Base-by-base conservation (phyloP, 2,888 invertebrate species). In the Baronia brevicornis region DNA sequence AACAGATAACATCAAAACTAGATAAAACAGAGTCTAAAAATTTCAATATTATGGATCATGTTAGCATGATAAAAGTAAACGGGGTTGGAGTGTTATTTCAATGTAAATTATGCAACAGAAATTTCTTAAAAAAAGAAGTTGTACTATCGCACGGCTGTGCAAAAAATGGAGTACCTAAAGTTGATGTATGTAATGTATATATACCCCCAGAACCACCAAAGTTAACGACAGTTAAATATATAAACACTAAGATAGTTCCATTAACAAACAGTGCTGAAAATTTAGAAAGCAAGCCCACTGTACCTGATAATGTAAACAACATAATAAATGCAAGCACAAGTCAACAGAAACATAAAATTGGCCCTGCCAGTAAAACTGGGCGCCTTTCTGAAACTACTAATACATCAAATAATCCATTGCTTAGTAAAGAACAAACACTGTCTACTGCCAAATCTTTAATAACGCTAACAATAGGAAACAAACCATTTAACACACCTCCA, bases 1-100 rank as follows among this genome's bases (percentile, higher is more conserved):
- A 37, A n/a, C 18, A 27, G 3, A 13, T 18, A 6, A 33, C 26
- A 19, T 19, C 29, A 15, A 24, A 15, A 28, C 19, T 23, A 4
- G 15, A 15, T 9, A 18, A 44, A 36, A 39, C 46, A 34, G 41
- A 48, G 17, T 32, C 43, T 26, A 55, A 55, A 38, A 27, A 46
- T 13, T 80, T 82, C 43, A 56, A 80, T 43, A 84, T 84, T 15
- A 79, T 80, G 79, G 73, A 84, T 33, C 64, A 82, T 46, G 60
- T 84, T 1, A 70, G 69, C 38, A 77, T 59, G 46, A 77, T 84
- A 4, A 84, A 79, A 60, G 84, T 84, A 0, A 77, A 73, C 51
- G 75, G 73, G 21, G 79, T 84, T 1, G 85, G 85, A 27, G 53
- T 67, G n/a, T 46, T 85, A 8, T 84, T 70, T 48, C 79, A 82